Evolutionary conservation across 1,140 invertebrate species (phyloP), one percentile per base, ranked within the genome.

Genomic region (Stegodyphus mimosarum): DNA sequence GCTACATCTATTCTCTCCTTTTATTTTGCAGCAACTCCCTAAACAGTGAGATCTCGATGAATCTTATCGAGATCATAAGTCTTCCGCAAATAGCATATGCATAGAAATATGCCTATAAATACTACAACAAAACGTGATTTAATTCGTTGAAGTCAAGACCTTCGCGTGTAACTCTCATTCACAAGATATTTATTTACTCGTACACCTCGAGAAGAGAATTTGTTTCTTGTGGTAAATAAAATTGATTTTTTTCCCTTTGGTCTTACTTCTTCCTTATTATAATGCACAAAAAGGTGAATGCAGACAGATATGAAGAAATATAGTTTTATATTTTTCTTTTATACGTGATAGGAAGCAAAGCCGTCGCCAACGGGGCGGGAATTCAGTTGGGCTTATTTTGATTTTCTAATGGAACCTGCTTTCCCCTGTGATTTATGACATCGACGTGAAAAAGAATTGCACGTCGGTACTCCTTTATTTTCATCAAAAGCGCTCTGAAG

Each of bases 221-320:
- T 69, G 64, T 79, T 79, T 79, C 67, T 70, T 52, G 50, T 79
- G 77, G 77, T 70, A 79, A 79, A 70, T 66, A 79, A 70, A 79
- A 79, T 79, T 79, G 77, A 79, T 79, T 79, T 79, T 49, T 33
- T n/a, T 55, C n/a, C n/a, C 77, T 69, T 79, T 70, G 48, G 63
- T 33, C 33, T 33, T 33, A 33, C 3, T 33, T 33, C 33, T 33
- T n/a, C n/a, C n/a, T 33, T 33, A 33, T 33, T 33, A 33, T 3
- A 33, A 33, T 33, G 33, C 33, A 33, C 33, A 33, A 33, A 33
- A 33, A 33, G 33, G 33, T 33, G 33, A 33, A 63, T 50, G 75
- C 9, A 5, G 75, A 33, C 48, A 74, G 52, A 60, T 77, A 51
- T 67, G 55, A 67, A 51, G 63, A 66, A 77, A 77, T 77, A 55